Evolutionary conservation across 2,888 invertebrate species (phyloP), one percentile per base, ranked within the genome.

Genomic region (Ariolimax columbianus): DNA sequence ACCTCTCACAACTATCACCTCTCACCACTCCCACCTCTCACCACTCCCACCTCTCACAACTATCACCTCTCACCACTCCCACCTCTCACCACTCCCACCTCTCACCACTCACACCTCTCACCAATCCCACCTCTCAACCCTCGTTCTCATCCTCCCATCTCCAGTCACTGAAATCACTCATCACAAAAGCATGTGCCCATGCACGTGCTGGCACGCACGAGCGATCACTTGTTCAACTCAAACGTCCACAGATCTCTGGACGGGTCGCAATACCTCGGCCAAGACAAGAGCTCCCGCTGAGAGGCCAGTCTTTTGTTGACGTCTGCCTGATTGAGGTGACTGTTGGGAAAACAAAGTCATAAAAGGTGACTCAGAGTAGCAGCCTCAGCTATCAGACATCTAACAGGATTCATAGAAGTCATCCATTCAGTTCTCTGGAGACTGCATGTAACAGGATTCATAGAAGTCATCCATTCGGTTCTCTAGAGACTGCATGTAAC

Each of bases 171-270:
- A 59, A 38, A 43, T 9, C 55, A 38, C 36, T 77, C 55, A 63
- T 66, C 66, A 47, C 40, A 63, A 79, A 66, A 30, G 40, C 79
- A 66, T 43, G 66, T 66, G 79, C 66, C 7, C 66, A 66, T n/a
- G 79, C 79, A 79, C 79, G 79, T 66, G 79, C 79, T 26, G n/a
- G 66, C 40, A 79, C 66, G 66, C 79, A 66, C 79, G 26, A 79
- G 38, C 43, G 66, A 40, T 11, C 79, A 79, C 79, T 66, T 79
- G 79, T n/a, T 19, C 38, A 51, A 26, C 79, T 17, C 26, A 26
- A 36, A 36, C 77, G 19, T 59, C 33, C 77, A 59, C 26, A 36
- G 63, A 38, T 40, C 79, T 40, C 79, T 43, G 40, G 6, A 17
- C 66, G 17, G 43, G 43, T n/a, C 30, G 11, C 30, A 30, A 43